Conservation (phyloP, 2,888 invertebrate species). For the Philopedon plagiatum region DNA sequence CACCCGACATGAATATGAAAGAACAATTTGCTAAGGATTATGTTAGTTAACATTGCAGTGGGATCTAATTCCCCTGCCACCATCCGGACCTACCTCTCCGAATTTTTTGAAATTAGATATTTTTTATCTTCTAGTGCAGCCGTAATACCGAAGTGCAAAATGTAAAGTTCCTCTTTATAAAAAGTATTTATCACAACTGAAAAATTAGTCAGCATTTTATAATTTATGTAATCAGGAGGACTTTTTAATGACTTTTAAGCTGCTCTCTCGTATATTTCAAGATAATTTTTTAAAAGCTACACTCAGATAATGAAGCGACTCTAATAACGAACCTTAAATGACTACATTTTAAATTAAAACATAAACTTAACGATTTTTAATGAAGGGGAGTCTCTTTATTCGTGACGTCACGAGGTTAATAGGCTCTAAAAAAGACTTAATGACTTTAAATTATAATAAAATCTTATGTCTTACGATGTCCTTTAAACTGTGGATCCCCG, state of each 20-base stretch:
- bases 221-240: too few species aligned
- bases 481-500: not conserved
- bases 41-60: too few species aligned
- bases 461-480: not conserved
- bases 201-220: too few species aligned
- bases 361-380: slow-evolving; percentile 4
- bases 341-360: not conserved
- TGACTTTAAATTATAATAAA: slow-evolving; percentile 2
- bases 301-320: not conserved
- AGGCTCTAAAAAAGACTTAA: not conserved
- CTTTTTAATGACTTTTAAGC: not conserved
- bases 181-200: too few species aligned
- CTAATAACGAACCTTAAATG: not conserved
- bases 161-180: too few species aligned
- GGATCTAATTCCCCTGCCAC: too few species aligned
- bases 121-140: too few species aligned
- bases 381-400: not conserved
- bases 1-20: too few species aligned
- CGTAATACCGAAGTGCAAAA: too few species aligned
- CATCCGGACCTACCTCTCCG: too few species aligned
- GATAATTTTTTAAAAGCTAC: not conserved
- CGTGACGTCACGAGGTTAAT: not conserved
- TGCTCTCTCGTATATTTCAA: not conserved
- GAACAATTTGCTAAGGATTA: too few species aligned
- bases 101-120: too few species aligned